Base-by-base conservation (phyloP, 2,797 vertebrate species). In the Neoniphon sammara region DNA sequence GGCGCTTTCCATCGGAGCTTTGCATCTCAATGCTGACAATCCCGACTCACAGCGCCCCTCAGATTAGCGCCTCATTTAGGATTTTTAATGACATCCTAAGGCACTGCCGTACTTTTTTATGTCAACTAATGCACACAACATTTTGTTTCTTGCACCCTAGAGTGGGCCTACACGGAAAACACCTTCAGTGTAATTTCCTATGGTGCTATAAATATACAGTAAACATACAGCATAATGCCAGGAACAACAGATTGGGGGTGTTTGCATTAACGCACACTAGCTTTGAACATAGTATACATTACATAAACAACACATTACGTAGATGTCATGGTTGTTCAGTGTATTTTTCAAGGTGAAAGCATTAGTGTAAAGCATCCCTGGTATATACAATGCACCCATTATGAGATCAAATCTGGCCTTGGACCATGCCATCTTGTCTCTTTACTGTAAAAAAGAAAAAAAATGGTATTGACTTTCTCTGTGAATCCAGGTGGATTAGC, bases 21-120 rank as follows among this genome's bases (percentile, higher is more conserved):
- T 91, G 87, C 90, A 90, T 92, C 87, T 88, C 80, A 90, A 89
- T 90, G 69, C 8, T 39, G 71, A 67, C 70, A 15, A 75, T 62
- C 73, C 77, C 47, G 69, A 30, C 74, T 55, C 34, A 10, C 57
- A n/a, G 65, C 31, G 10, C 34, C 60, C 62, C 74, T 58, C 59
- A 85, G 90, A 92, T 92, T 89, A 91, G 52, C 58, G 78, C 81
- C 76, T 90, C 86, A 89, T 82, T 90, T 82, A 59, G 80, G 85
- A 89, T 85, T 89, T 85, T 83, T 85, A 87, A 90, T 88, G 79
- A 80, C 79, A 75, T 69, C 56, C 81, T 56, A 47, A 82, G 76
- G 77, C 68, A 2, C 61, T 1, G 27, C 50, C n/a, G 44, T 30
- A 56, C 58, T 64, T 64, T 17, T 66, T 73, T 56, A 57, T 65